phyloP scores from a whole-genome alignment of 2,888 invertebrate species.

The Catocala nupta region DNA sequence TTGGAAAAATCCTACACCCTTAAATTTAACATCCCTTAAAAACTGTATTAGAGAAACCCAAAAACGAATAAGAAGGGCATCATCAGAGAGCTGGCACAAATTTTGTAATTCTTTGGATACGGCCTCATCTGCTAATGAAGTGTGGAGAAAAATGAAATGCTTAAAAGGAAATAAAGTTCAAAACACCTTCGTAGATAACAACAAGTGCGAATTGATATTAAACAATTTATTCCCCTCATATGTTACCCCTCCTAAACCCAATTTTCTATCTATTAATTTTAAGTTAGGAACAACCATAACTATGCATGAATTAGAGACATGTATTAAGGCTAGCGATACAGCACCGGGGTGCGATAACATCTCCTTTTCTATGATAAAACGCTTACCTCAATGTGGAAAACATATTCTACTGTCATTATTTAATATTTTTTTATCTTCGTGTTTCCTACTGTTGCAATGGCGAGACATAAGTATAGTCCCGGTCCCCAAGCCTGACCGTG shows the following conservation, averaged over 20 bases:
- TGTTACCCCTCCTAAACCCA: too few relatives aligned
- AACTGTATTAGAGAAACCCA: constrained; percentile 24
- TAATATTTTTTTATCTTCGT: constrained; percentile 10
- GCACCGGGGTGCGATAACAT: constrained; percentile 23
- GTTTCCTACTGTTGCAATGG: constrained; percentile 21
- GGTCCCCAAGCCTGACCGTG: constrained; percentile 16
- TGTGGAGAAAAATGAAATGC: too few relatives aligned
- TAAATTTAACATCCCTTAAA: constrained; percentile 26
- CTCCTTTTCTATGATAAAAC: constrained; percentile 27
- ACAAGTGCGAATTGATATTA: too few relatives aligned
- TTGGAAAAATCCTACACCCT: constrained; percentile 41
- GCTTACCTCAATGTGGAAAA: constrained; percentile 25
- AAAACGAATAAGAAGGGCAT: neutral
- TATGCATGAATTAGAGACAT: constrained; percentile 24
- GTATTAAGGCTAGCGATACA: constrained; percentile 22
- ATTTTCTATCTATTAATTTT: too few relatives aligned
- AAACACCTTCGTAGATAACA: too few relatives aligned
- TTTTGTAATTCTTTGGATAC: too few relatives aligned
- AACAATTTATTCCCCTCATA: too few relatives aligned
- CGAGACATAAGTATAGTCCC: constrained; percentile 17
- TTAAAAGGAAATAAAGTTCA: too few relatives aligned
- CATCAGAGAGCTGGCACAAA: too few relatives aligned
- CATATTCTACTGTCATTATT: constrained; percentile 11
- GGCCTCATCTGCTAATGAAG: too few relatives aligned
- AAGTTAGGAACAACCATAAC: constrained; percentile 6